Evolutionary conservation across 2,113 vertebrate genomes (phyloP).

Genomic region (Oncorhynchus keta): DNA sequence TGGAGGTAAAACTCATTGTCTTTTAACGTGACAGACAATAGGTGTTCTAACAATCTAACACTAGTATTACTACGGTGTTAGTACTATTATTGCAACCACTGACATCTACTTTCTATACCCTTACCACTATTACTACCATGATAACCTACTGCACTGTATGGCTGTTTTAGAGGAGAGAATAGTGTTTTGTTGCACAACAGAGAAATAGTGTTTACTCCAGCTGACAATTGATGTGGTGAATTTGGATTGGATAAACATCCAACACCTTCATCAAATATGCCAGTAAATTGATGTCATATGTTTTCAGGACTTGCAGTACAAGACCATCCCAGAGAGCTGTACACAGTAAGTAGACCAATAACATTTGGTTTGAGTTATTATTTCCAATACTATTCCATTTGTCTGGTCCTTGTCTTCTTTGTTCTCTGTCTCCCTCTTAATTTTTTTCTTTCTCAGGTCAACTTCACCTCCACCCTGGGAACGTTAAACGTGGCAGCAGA

Average conservation of each 20-base stretch:
- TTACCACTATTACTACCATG: too few relatives aligned
- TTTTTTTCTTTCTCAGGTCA: conserved; percentile 68
- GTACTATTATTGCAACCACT: too few relatives aligned
- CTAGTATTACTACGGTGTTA: too few relatives aligned
- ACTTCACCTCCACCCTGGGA: conserved; percentile 79
- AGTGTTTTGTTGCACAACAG: too few relatives aligned
- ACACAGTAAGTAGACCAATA: conserved; percentile 54
- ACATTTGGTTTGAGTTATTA: background rate
- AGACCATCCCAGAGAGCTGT: conserved; percentile 57
- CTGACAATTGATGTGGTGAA: background rate
- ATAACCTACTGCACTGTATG: too few relatives aligned
- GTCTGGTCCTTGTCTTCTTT: background rate
- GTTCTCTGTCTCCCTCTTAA: background rate
- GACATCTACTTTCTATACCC: too few relatives aligned
- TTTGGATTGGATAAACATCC: background rate
- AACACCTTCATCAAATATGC: background rate
- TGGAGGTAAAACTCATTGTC: too few relatives aligned
- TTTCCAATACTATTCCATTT: background rate
- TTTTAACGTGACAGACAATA: too few relatives aligned
- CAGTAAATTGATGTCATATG: conserved; percentile 2
- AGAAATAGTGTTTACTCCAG: too few relatives aligned
- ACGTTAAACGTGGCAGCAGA: conserved; percentile 82
- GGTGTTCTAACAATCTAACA: too few relatives aligned
- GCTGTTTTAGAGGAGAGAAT: too few relatives aligned
- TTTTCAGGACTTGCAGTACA: conserved; percentile 72